A percentile compares a stretch with the other conserved stretches of the same genome.
Conservation (phyloP, 2,113 vertebrate species). For the Malurus cyaneus region DNA sequence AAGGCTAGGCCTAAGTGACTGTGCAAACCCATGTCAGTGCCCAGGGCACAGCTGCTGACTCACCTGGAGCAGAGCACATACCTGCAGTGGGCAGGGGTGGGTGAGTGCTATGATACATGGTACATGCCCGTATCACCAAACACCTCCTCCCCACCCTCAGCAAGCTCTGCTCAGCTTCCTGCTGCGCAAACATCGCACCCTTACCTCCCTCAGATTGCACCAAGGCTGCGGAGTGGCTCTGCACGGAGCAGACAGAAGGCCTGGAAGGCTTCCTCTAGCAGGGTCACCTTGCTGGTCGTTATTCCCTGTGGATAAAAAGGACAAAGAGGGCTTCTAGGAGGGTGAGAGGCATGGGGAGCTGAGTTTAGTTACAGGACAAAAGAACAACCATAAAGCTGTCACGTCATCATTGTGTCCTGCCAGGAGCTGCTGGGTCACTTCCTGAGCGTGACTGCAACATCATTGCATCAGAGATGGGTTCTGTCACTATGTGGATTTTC, state of each 20-base stretch:
- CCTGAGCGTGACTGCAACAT: background rate
- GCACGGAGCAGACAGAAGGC: background rate
- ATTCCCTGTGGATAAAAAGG: background rate
- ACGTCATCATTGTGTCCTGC: background rate
- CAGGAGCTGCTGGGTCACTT: background rate
- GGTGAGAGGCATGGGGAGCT: background rate
- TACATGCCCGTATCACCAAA: background rate
- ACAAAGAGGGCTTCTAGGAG: background rate
- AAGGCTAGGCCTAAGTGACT: background rate
- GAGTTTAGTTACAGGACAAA: background rate
- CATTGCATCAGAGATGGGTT: background rate
- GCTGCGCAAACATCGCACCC: background rate
- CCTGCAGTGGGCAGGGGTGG: background rate
- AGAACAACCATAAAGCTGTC: background rate
- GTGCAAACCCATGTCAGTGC: background rate
- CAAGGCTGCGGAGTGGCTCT: accelerated
- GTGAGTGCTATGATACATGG: background rate
- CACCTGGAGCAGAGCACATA: background rate
- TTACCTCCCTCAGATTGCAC: background rate
- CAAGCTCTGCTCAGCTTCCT: constrained; percentile 1
- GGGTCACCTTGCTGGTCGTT: background rate
- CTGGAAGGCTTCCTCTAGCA: background rate
- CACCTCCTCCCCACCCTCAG: constrained; percentile 5
- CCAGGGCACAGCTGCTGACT: background rate
- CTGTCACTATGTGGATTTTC: background rate